Evolutionary conservation across 1,140 invertebrate species (phyloP).

Genomic region (Drosophila sp.): DNA sequence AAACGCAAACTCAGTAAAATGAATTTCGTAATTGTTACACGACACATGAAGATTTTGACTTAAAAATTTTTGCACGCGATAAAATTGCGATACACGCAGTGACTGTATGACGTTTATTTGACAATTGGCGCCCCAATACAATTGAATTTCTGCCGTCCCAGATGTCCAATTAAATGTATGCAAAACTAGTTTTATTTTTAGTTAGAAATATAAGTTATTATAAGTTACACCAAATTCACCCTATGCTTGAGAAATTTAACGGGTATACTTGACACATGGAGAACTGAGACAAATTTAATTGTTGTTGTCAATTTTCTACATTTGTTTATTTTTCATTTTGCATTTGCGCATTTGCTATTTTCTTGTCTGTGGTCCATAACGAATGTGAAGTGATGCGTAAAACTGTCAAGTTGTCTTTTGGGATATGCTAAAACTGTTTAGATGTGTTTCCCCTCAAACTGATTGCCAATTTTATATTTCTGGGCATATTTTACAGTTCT

Average conservation of each 20-base stretch:
- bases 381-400: slow-evolving; percentile 48
- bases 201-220: slow-evolving; percentile 7
- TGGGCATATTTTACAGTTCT: neutral
- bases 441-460: slow-evolving; percentile 15
- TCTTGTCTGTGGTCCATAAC: slow-evolving; percentile 14
- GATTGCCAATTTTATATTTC: slow-evolving; percentile 26
- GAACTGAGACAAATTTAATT: neutral
- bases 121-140: slow-evolving; percentile 20
- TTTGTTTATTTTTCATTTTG: neutral
- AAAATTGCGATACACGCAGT: slow-evolving; percentile 28
- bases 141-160: slow-evolving; percentile 41
- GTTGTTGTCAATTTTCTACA: neutral
- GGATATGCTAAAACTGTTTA: slow-evolving; percentile 11
- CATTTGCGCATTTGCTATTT: slow-evolving; percentile 1
- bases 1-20: slow-evolving; percentile 25
- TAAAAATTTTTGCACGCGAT: slow-evolving; percentile 45
- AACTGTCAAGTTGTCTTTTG: slow-evolving; percentile 22
- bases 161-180: slow-evolving; percentile 64
- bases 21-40: slow-evolving; percentile 22
- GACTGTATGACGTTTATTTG: slow-evolving; percentile 39
- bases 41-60: slow-evolving; percentile 5
- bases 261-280: neutral
- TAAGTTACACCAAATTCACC: slow-evolving; percentile 1
- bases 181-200: slow-evolving; percentile 51
- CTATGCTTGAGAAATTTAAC: neutral